A percentile compares a stretch with the other conserved stretches of the same genome.
Evolutionary conservation across 2,797 vertebrate genomes (phyloP).

Genomic region (Myotis planiceps): DNA sequence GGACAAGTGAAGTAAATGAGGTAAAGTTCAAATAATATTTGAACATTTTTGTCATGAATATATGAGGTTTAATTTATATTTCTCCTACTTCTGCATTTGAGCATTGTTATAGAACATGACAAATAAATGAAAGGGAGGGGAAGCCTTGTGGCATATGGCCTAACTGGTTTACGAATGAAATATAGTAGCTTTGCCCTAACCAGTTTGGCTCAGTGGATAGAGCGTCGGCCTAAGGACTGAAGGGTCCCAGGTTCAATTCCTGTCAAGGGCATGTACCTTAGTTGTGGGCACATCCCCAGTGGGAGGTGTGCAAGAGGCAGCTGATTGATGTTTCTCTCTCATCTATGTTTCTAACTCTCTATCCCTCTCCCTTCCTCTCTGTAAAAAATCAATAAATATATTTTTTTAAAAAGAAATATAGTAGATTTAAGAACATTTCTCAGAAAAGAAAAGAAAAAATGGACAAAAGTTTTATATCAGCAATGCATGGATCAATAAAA

Average conservation of each 20-base stretch:
- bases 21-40: background rate
- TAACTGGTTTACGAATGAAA: background rate
- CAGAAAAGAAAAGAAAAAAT: background rate
- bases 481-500: background rate
- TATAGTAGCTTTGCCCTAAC: background rate
- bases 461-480: background rate
- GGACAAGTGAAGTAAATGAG: background rate
- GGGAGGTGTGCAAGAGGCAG: no score
- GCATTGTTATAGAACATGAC: background rate
- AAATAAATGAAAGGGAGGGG: background rate
- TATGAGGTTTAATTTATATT: background rate
- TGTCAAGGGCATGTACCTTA: no score
- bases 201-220: no score
- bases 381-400: no score
- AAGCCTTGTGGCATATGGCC: background rate
- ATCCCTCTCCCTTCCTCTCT: no score
- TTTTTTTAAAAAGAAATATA: no score
- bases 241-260: no score
- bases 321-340: no score
- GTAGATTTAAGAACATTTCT: background rate
- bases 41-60: no score
- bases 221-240: no score
- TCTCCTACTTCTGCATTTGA: background rate
- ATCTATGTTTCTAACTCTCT: no score
- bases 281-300: no score